Evolutionary conservation across 2,113 vertebrate species (phyloP).

Genomic region (Oceanodroma tethys): DNA sequence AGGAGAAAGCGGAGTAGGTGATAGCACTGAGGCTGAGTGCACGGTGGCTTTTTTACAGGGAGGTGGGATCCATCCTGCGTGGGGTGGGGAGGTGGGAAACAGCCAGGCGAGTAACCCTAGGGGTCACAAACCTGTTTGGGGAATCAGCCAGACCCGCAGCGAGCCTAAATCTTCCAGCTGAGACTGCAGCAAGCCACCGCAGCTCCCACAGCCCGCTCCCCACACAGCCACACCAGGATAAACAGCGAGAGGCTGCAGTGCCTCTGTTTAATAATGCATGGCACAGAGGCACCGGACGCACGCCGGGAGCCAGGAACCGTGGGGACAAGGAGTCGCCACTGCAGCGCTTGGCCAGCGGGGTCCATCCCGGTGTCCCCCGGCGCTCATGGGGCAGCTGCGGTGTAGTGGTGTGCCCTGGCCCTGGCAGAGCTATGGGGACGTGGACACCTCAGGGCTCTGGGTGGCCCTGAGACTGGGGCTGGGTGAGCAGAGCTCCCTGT

Average conservation of each 20-base stretch:
- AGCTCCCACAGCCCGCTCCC: not conserved
- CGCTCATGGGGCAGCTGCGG: not conserved
- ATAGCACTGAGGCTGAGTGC: not conserved
- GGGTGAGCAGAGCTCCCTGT: not conserved
- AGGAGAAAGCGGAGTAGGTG: not conserved
- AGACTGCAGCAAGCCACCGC: not conserved
- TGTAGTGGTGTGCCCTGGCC: not conserved
- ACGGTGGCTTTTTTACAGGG: not conserved
- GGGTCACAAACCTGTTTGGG: not conserved
- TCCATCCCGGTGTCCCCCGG: rapidly evolving
- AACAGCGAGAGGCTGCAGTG: constrained; percentile 37
- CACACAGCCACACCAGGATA: not conserved
- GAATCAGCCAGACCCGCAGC: not conserved
- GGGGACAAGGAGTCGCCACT: not conserved
- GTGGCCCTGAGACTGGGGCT: not conserved
- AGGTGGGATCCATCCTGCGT: not conserved
- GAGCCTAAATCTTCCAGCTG: not conserved
- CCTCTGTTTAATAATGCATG: constrained; percentile 44
- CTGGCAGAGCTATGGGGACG: not conserved
- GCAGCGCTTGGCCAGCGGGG: not conserved
- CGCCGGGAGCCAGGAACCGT: not conserved
- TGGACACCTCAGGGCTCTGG: not conserved
- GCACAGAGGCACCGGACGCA: constrained; percentile 1
- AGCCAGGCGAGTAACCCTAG: not conserved
- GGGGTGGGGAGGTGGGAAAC: not conserved